Percentiles rank a stretch among this genome's conserved stretches.
These are phyloP conservation scores for Heteractis magnifica DNA, from an alignment of 92 coral and sea anemone species.

Conservation along the genomic window DNA sequence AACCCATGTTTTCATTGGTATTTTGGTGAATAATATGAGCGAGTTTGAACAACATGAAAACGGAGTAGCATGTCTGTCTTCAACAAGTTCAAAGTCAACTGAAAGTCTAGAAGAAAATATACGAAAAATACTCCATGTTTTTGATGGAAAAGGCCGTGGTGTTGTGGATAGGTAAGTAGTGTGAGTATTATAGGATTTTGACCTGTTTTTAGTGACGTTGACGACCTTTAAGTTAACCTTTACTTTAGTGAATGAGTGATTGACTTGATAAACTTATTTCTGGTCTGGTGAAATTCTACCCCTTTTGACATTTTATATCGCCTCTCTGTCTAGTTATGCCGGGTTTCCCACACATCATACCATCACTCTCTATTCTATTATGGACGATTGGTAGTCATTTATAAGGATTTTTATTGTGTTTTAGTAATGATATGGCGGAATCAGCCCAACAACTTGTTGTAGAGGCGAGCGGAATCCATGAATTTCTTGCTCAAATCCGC, in stretches of 20 bases:
- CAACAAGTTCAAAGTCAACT: constrained; percentile 67
- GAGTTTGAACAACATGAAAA: constrained; percentile 23
- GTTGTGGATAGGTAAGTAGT: constrained; percentile 65
- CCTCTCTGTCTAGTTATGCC: constrained; percentile 34
- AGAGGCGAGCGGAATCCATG: constrained; percentile 61
- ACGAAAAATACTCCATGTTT: constrained; percentile 60
- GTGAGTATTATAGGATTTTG: not conserved
- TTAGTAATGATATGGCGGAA: constrained; percentile 64
- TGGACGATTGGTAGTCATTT: constrained; percentile 22
- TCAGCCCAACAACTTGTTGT: constrained; percentile 64
- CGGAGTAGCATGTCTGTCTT: constrained; percentile 38
- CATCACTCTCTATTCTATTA: constrained; percentile 11
- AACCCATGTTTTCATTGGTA: no score
- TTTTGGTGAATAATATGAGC: constrained; percentile 27
- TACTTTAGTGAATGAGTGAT: constrained; percentile 37
- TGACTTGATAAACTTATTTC: constrained; percentile 37
- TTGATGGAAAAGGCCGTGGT: constrained; percentile 54
- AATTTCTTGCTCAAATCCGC: constrained; percentile 65
- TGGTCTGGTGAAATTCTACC: constrained; percentile 27
- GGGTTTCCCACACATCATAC: not conserved
- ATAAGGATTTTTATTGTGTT: constrained; percentile 39
- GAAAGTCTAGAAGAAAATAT: constrained; percentile 83
- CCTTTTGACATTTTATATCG: constrained; percentile 11
- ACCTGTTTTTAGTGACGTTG: not conserved
- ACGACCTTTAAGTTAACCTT: constrained; percentile 37